Base-by-base conservation (phyloP, 2,113 vertebrate species). In the Myocastor coypus region DNA sequence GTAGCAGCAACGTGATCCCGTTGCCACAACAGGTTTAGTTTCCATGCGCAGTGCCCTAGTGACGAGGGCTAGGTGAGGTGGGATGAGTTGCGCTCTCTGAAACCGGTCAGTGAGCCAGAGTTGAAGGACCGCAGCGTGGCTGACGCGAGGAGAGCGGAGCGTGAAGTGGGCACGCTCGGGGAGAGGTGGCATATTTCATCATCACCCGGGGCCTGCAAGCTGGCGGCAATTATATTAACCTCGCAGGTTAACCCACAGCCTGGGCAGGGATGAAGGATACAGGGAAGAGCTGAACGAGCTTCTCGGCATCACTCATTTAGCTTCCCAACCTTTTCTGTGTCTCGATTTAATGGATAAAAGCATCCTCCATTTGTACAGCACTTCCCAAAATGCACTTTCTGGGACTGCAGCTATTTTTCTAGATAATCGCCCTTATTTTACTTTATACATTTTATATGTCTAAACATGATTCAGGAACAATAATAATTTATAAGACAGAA, bases 181-280 rank as follows among this genome's bases (percentile, higher is more conserved):
- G 92, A 82, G 8, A 90, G 81, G 30, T 37, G 40, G 82, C n/a
- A 50, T 37, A 80, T 92, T 83, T 87, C 80, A 92, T 92, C 82
- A 63, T 83, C 77, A 84, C 34, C 52, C 0, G 0, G 26, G 9
- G 7, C 32, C 61, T 82, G 86, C 55, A 92, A 42, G 82, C 71
- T 95, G 59, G 83, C 71, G 88, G 85, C 66, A 85, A 64, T 84
- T 68, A 82, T 32, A 89, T 69, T 92, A 95, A 94, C 86, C 78
- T 95, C 52, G 7, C 59, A 26, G 55, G 91, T 95, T 94, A 86
- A 92, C 95, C 16, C 83, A n/a, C 66, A 86, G 66, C 81, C 61
- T 61, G 84, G 78, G 80, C 77, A 91, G 89, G 94, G 87, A 68
- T 85, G 59, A 88, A 37, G 91, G 46, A 59, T 59, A 69, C 22